phyloP scores from a whole-genome alignment of 2,888 invertebrate genomes.

The Drosophila paranaensis region DNA sequence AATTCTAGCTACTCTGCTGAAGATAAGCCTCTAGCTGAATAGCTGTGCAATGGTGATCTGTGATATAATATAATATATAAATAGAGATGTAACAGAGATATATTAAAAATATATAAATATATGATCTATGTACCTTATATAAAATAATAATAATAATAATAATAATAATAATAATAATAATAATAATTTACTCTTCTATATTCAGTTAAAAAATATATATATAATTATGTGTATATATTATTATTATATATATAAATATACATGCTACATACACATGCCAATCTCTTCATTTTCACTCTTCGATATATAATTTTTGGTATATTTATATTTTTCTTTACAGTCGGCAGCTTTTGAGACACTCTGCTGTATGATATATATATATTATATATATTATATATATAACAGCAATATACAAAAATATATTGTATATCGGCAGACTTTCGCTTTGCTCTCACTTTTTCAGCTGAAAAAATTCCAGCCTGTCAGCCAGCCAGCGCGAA shows the following conservation, averaged over 20 bases:
- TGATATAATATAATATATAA: too few relatives aligned
- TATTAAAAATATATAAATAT: too few relatives aligned
- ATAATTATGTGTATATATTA: not conserved
- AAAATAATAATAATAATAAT: too few relatives aligned
- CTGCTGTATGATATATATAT: not conserved
- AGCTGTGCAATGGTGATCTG: not conserved
- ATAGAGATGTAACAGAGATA: too few relatives aligned
- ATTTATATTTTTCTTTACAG: not conserved
- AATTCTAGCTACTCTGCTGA: not conserved
- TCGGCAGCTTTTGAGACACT: not conserved
- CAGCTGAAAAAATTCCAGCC: not conserved
- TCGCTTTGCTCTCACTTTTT: not conserved
- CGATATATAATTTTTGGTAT: not conserved
- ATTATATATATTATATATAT: not conserved
- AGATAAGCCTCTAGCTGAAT: not conserved
- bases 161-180: too few relatives aligned
- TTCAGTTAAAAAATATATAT: too few relatives aligned
- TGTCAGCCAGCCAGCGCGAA: not conserved
- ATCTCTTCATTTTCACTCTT: not conserved
- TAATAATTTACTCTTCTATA: too few relatives aligned
- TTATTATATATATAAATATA: not conserved
- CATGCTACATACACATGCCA: not conserved
- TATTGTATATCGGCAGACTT: not conserved
- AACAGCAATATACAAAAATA: not conserved
- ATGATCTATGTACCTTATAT: too few relatives aligned